Evolutionary conservation across 2,113 vertebrate species (phyloP).

Genomic region (Lathamus discolor): DNA sequence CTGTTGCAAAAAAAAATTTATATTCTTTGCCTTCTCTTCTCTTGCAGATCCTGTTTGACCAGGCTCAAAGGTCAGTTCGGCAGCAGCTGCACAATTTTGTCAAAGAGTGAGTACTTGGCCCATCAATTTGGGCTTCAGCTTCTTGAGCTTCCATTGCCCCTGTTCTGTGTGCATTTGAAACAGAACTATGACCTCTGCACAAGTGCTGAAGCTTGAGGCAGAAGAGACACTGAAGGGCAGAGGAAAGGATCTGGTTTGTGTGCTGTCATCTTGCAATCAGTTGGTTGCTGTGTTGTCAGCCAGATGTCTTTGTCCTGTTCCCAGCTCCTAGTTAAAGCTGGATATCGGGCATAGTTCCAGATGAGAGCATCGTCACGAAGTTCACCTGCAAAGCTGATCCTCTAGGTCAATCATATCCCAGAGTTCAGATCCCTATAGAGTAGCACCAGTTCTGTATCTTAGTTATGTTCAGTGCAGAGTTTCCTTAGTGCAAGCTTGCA

Average conservation of each 20-base stretch:
- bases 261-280: neutral
- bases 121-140: neutral
- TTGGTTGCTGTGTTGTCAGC: neutral
- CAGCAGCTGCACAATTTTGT: conserved; percentile 96
- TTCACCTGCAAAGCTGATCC: neutral
- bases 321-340: neutral
- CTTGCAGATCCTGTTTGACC: conserved; percentile 93
- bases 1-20: neutral
- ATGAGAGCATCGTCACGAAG: neutral
- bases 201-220: neutral
- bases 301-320: neutral
- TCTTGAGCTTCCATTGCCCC: neutral
- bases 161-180: neutral
- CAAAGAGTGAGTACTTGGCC: conserved; percentile 88
- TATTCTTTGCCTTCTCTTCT: neutral
- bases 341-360: neutral
- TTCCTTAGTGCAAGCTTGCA: neutral
- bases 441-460: neutral
- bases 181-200: neutral
- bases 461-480: neutral
- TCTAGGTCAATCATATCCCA: neutral
- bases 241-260: neutral
- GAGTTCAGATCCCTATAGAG: neutral
- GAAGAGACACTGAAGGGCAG: neutral
- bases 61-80: conserved; percentile 94